phyloP scores from a whole-genome alignment of 2,888 invertebrate species.

The Coenonympha arcania region DNA sequence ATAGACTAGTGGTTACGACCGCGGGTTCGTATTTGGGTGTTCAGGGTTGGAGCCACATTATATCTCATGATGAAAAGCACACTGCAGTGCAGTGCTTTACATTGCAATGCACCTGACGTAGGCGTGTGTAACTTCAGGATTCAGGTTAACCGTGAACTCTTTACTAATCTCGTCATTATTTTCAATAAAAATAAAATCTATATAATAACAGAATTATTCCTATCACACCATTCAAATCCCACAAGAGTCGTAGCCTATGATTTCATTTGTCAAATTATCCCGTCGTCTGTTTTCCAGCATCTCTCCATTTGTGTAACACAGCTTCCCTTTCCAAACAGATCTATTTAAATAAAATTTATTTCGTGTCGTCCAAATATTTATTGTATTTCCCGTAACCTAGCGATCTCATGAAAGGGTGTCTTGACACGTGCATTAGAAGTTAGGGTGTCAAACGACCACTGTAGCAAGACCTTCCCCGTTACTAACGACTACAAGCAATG shows the following conservation, averaged over 20 bases:
- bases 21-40: too few species aligned
- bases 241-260: neutral
- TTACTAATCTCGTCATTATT: too few species aligned
- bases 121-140: too few species aligned
- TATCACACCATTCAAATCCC: neutral
- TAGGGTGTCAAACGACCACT: conserved; percentile 43
- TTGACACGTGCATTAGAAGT: conserved; percentile 51
- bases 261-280: conserved; percentile 4
- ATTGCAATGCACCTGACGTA: too few species aligned
- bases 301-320: conserved; percentile 15
- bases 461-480: conserved; percentile 28
- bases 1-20: too few species aligned
- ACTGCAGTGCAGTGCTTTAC: too few species aligned
- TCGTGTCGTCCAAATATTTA: conserved; percentile 65
- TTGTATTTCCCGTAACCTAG: conserved; percentile 44
- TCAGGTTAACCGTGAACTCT: too few species aligned
- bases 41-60: too few species aligned
- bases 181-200: too few species aligned
- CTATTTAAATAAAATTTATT: conserved; percentile 36
- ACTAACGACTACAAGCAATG: conserved; percentile 10
- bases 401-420: conserved; percentile 53
- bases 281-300: neutral
- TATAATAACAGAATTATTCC: too few species aligned
- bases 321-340: conserved; percentile 25
- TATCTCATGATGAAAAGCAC: too few species aligned